phyloP scores from a whole-genome alignment of 2,113 vertebrate species.

The Dipodomys stephensi region DNA sequence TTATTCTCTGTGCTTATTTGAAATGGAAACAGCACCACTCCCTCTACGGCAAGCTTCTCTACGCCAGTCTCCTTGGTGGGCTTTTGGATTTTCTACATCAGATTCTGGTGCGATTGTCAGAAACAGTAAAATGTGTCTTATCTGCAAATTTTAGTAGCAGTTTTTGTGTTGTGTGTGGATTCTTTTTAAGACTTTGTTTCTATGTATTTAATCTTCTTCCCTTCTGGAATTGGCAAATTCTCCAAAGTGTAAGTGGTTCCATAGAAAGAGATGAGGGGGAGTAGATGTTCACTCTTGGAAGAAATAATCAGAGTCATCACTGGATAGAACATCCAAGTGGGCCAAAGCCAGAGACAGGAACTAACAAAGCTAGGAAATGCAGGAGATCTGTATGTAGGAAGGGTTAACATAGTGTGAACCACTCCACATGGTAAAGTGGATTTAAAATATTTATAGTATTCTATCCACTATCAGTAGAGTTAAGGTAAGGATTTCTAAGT shows the following conservation, averaged over 20 bases:
- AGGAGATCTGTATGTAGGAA: not conserved
- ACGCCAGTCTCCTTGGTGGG: not conserved
- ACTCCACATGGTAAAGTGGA: not conserved
- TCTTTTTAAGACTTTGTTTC: not conserved
- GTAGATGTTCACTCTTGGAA: not conserved
- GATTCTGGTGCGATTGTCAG: not conserved
- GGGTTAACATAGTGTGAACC: not conserved
- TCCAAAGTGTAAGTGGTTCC: not conserved
- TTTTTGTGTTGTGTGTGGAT: not conserved
- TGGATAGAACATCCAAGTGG: not conserved
- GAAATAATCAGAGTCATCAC: not conserved
- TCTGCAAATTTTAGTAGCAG: not conserved
- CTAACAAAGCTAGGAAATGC: not conserved
- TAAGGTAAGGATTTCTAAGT: not conserved
- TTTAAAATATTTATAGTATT: not conserved
- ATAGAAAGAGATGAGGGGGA: not conserved
- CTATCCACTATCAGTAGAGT: not conserved
- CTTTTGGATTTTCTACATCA: not conserved
- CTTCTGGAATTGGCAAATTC: not conserved
- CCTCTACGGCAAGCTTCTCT: not conserved
- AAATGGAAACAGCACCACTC: not conserved
- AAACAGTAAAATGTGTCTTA: not conserved
- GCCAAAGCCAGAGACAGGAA: not conserved
- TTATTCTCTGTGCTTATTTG: not conserved
- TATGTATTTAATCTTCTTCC: not conserved